Base-by-base conservation (phyloP, 1,140 invertebrate species). In the Onthophagus taurus region DNA sequence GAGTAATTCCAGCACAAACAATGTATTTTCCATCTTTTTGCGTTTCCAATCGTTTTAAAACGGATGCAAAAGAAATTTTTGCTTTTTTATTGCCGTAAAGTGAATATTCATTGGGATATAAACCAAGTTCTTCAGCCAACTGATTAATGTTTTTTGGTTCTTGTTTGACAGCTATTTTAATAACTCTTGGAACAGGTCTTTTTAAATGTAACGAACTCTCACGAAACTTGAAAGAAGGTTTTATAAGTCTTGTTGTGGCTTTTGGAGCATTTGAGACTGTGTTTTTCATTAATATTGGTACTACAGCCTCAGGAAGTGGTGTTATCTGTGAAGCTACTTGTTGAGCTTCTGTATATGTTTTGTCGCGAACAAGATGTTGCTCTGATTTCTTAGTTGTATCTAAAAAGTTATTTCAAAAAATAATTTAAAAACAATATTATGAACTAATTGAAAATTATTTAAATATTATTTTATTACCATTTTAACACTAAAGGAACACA, bases 221-320 rank as follows among this genome's bases (percentile, higher is more conserved):
- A 9, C 63, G 67, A 2, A 90, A 59, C n/a, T 72, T 74, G 88
- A 88, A 92, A 17, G 65, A 55, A 2, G 52, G 65, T 9, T 61
- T 64, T 1, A 75, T 48, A 2, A 81, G 51, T 14, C 68, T 71
- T 11, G 76, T 61, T n/a, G 73, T 72, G 20, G 76, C 64, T 47
- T 74, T 70, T 58, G 76, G 61, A 17, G 92, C 91, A 18, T 88
- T 84, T 42, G 83, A 71, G 4, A 97, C 85, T 0, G 94, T 97
- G 64, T 99, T 99, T 54, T 83, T 80, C 78, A 99, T 89, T 6
- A 98, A 69, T 94, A 98, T 98, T 6, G 94, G 94, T 0, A 95
- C 95, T 41, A 99, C 95, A 47, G 95, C 95, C 19, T 94, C 93
- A 8, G 96, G 96, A 13, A 99, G 95, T 2, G 96, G 96, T 17